Conservation (phyloP, 1,140 invertebrate species). For the Apocrypta bakeri region DNA sequence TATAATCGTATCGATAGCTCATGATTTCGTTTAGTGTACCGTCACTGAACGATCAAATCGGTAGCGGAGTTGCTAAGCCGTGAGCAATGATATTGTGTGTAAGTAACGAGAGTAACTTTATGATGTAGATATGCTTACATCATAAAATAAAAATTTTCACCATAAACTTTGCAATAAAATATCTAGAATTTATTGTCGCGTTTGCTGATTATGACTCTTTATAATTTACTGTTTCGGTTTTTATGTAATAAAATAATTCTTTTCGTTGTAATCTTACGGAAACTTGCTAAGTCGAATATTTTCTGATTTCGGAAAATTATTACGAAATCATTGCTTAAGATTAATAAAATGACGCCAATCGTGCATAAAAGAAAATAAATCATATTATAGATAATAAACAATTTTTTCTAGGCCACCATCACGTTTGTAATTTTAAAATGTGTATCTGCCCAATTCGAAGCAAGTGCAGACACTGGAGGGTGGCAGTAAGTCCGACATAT, state of each 20-base stretch:
- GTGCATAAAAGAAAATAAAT: no score
- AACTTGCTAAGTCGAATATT: no score
- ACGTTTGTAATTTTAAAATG: conserved; percentile 49
- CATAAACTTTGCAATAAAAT: background rate
- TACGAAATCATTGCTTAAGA: no score
- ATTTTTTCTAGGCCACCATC: conserved; percentile 56
- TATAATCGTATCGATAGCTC: conserved; percentile 10
- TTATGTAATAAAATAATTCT: no score
- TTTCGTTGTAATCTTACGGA: no score
- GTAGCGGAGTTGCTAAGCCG: background rate
- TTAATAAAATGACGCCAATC: no score
- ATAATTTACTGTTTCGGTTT: no score
- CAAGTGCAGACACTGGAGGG: conserved; percentile 30
- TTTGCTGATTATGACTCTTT: no score
- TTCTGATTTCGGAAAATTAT: no score
- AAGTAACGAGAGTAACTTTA: conserved; percentile 32
- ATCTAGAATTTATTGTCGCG: no score
- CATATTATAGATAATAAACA: background rate
- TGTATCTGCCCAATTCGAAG: conserved; percentile 48
- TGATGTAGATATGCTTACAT: background rate
- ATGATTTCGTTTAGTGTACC: conserved; percentile 26
- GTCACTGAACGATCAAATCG: conserved; percentile 15
- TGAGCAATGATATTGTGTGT: conserved; percentile 41
- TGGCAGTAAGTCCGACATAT: conserved; percentile 57
- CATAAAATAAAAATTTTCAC: background rate